Evolutionary conservation across 2,113 vertebrate species (phyloP).

Genomic region (Burhinus oedicnemus): DNA sequence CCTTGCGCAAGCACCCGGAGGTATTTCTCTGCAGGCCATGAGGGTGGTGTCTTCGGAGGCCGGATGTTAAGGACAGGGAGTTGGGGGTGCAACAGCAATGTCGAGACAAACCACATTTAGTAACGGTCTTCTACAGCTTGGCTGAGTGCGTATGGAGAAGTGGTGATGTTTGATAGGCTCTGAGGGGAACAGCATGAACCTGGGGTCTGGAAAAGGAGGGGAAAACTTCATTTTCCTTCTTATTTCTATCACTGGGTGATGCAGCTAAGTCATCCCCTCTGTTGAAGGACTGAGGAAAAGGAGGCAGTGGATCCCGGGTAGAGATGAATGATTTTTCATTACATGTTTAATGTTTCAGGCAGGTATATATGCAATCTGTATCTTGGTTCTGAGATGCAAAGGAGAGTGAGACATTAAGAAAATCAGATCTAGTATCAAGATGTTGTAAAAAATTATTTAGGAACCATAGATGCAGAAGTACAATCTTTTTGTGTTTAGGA

Average conservation of each 20-base stretch:
- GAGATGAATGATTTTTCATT: neutral
- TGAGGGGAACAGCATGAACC: neutral
- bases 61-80: too few species aligned
- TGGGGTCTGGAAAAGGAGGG: neutral
- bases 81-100: too few species aligned
- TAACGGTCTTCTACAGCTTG: too few species aligned
- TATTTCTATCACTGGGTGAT: neutral
- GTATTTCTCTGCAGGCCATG: too few species aligned
- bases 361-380: neutral
- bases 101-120: too few species aligned
- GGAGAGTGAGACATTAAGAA: neutral
- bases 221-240: neutral
- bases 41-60: too few species aligned
- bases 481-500: neutral
- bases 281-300: neutral
- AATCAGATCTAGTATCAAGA: neutral
- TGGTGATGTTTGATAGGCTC: neutral
- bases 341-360: neutral
- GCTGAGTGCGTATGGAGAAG: accelerated
- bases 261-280: neutral
- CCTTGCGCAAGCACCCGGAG: too few species aligned
- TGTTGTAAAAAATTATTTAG: neutral
- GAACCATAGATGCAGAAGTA: neutral
- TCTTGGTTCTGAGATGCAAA: neutral
- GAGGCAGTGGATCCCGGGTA: neutral